phyloP scores from a whole-genome alignment of 2,113 vertebrate species.

The Sterna hirundo region DNA sequence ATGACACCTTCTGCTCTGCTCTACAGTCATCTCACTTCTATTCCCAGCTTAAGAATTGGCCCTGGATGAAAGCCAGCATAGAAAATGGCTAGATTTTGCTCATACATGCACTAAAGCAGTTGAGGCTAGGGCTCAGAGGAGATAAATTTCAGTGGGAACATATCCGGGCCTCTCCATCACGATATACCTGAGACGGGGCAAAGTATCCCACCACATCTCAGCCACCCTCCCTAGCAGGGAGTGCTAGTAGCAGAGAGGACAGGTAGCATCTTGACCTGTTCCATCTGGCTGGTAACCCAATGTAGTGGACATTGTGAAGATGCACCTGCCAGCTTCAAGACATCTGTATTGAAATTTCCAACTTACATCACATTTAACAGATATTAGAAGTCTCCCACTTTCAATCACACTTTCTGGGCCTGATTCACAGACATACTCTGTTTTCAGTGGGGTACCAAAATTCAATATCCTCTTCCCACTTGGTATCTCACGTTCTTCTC shows the following conservation, averaged over 20 bases:
- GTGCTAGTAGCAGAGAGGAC: neutral
- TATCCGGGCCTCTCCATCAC: neutral
- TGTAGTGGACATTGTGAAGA: neutral
- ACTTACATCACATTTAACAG: fast-evolving
- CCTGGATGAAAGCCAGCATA: neutral
- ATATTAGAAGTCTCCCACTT: neutral
- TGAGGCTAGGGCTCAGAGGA: neutral
- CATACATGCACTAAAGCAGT: neutral
- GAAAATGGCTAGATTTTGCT: neutral
- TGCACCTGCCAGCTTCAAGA: neutral
- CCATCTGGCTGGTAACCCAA: neutral
- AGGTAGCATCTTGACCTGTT: neutral
- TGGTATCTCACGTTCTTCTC: neutral
- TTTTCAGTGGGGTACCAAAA: neutral
- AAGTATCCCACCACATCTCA: neutral
- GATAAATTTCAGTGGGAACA: neutral
- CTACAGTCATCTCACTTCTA: neutral
- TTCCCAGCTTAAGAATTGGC: neutral
- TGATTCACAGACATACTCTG: neutral
- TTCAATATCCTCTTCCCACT: neutral
- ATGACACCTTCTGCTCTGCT: neutral
- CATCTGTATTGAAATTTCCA: neutral
- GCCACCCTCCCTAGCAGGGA: neutral
- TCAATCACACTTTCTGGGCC: neutral
- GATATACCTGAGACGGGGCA: neutral